Percentiles rank a stretch among this genome's conserved stretches.
Conservation (phyloP, 2,888 invertebrate species). For the Endotricha flammealis region DNA sequence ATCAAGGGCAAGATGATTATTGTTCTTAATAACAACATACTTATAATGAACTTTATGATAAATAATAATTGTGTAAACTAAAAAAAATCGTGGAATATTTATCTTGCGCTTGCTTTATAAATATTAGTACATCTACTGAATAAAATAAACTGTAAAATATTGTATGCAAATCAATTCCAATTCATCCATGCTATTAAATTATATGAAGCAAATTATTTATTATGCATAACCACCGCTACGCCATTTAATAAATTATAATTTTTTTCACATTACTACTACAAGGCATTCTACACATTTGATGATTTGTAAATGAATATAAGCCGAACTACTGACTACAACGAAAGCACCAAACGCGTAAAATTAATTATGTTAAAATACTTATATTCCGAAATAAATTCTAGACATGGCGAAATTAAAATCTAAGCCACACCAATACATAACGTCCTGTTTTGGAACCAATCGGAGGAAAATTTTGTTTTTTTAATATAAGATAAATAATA, state of each 20-base stretch:
- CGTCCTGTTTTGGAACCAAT: conserved; percentile 50
- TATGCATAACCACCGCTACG: conserved; percentile 21
- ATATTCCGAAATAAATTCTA: conserved; percentile 33
- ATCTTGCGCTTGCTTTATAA: conserved; percentile 62
- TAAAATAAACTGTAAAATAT: conserved; percentile 43
- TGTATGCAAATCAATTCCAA: conserved; percentile 51
- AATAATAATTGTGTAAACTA: not conserved
- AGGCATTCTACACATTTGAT: conserved; percentile 46
- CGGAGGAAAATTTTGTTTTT: not conserved
- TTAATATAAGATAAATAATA: not conserved
- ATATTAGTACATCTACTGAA: conserved; percentile 45
- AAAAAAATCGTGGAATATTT: not conserved
- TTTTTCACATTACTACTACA: conserved; percentile 24
- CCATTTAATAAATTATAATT: conserved; percentile 22
- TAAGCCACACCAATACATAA: conserved; percentile 61
- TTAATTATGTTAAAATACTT: conserved; percentile 28
- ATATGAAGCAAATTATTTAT: conserved; percentile 28
- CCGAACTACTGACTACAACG: conserved; percentile 22
- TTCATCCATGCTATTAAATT: conserved; percentile 46
- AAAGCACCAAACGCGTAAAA: conserved; percentile 47
- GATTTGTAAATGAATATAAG: conserved; percentile 22
- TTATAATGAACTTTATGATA: conserved; percentile 10
- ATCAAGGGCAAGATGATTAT: conserved; percentile 53
- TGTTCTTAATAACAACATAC: no score
- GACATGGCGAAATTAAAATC: conserved; percentile 40